Percentiles rank a stretch among this genome's conserved stretches.
These are phyloP conservation scores for Sapajus apella DNA, from an alignment of 2,113 vertebrate species.

Conservation along the genomic window DNA sequence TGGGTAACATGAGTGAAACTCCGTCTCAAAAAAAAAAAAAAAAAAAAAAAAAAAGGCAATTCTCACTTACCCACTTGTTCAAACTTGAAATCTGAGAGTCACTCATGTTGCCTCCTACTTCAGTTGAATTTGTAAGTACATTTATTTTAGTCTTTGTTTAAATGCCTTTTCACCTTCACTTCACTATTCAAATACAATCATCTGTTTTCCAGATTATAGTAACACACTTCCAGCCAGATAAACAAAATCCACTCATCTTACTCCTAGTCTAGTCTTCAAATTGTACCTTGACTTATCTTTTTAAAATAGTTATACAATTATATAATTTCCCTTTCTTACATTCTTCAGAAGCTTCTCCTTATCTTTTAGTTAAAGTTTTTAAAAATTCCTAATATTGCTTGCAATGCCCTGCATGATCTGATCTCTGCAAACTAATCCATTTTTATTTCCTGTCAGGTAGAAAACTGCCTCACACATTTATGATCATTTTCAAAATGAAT, in stretches of 20 bases:
- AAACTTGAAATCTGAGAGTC: not conserved
- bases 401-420: not conserved
- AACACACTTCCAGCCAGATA: not conserved
- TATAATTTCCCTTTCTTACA: not conserved
- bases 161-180: rapidly evolving
- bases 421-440: not conserved
- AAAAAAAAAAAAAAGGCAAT: not conserved
- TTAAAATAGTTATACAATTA: not conserved
- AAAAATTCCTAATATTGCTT: not conserved
- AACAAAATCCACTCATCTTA: not conserved
- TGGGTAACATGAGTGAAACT: no score
- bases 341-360: not conserved
- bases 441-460: constrained; percentile 33
- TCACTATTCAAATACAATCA: not conserved
- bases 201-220: not conserved
- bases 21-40: no score
- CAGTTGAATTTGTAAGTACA: not conserved
- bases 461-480: constrained; percentile 35
- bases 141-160: not conserved
- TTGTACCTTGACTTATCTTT: not conserved
- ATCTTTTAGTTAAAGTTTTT: not conserved
- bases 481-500: constrained; percentile 63
- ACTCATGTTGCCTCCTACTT: not conserved
- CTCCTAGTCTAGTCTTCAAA: not conserved
- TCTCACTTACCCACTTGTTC: not conserved